These are phyloP conservation scores for Meriones unguiculatus DNA, from an alignment of 2,113 vertebrate species.

Conservation along the genomic window DNA sequence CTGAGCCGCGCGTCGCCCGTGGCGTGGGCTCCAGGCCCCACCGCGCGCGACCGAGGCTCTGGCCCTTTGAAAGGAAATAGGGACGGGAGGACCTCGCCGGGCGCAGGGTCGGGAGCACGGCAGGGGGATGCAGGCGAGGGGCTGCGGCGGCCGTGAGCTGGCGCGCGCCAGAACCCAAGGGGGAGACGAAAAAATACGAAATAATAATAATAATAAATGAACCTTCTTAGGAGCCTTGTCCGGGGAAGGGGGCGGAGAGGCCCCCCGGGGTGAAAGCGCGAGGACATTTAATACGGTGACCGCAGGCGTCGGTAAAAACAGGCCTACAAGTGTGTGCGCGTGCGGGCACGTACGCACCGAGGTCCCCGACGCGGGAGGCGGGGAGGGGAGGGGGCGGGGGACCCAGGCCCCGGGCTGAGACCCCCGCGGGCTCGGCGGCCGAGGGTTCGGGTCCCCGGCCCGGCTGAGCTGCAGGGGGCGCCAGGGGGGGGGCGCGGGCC, in stretches of 20 bases:
- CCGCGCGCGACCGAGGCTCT: constrained; percentile 90
- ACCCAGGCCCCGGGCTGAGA: background rate
- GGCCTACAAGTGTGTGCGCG: background rate
- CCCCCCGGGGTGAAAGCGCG: background rate
- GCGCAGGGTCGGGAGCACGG: constrained; percentile 57
- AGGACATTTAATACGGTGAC: constrained; percentile 56
- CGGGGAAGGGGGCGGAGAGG: constrained; percentile 35
- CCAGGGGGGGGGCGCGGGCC: background rate
- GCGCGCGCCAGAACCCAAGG: no score
- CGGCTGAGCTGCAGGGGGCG: constrained; percentile 70
- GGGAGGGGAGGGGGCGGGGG: background rate
- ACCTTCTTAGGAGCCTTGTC: constrained; percentile 39
- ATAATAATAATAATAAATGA: background rate
- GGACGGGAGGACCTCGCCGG: constrained; percentile 66
- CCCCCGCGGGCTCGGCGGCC: background rate
- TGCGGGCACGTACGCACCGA: background rate
- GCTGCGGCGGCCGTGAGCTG: background rate
- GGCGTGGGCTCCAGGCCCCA: constrained; percentile 93
- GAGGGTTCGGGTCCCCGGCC: background rate
- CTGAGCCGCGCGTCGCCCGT: constrained; percentile 95
- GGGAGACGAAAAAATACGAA: no score
- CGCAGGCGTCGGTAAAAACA: constrained; percentile 59
- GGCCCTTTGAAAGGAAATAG: constrained; percentile 95
- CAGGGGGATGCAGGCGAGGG: background rate
- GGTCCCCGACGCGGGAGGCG: background rate